Base-by-base conservation (phyloP, 2,797 vertebrate genomes). In the Parauchenoglanis punctatus region DNA sequence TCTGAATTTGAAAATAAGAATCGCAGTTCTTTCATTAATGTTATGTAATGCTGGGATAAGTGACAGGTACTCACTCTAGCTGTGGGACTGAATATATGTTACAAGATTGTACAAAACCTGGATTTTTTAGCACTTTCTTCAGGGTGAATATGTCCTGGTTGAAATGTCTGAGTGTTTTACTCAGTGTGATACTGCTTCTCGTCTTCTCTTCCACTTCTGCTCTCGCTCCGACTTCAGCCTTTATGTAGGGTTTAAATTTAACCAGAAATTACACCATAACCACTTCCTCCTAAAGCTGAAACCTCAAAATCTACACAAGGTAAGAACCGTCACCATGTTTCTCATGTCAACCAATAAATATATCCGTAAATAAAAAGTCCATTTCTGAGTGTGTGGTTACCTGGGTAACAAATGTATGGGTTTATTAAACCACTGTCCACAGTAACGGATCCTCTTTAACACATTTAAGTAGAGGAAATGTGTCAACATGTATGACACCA, bases 201-300 rank as follows among this genome's bases (percentile, higher is more conserved):
- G 23, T 54, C n/a, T 44, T 67, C 17, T 25, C 15, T 81, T 0
- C 83, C 23, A 59, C 49, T 59, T 82, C 28, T 58, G n/a, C 18
- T 15, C 10, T 25, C 20, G 17, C n/a, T 63, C 17, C 18, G 28
- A n/a, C 46, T 86, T 65, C 46, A 75, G 63, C 54, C 72, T 76
- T 89, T 91, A 88, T 87, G 88, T 80, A 89, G 78, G 3, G n/a
- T 73, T 85, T 89, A 89, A 88, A 84, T 87, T 87, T 87, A 89
- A 83, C 83, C 83, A 70, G 83, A 52, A 81, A 80, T 35, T 31
- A 46, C 65, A 40, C 59, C 40, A 40, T 46, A 82, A 1, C 46
- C 83, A 85, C 88, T 84, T 87, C 88, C 87, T 89, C 73, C 73
- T 56, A 4, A 4, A n/a, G 6, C 8, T 35, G n/a, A 91, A 89